Conservation (phyloP, 2,113 vertebrate species). For the Poecilia latipinna region DNA sequence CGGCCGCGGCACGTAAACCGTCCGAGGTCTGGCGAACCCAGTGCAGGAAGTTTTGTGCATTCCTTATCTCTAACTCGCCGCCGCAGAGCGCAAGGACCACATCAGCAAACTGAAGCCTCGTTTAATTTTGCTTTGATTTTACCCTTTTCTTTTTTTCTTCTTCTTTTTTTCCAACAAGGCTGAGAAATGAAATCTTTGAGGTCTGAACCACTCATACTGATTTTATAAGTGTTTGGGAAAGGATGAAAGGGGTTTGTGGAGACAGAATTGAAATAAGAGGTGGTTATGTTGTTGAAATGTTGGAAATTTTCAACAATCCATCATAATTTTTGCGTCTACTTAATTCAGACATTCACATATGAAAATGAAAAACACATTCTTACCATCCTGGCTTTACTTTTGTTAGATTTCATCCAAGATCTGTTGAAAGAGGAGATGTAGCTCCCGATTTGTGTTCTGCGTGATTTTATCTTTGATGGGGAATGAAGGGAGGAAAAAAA, state of each 20-base stretch:
- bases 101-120: conserved; percentile 3
- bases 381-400: conserved; percentile 29
- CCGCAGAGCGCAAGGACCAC: conserved; percentile 35
- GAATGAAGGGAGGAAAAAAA: conserved; percentile 58
- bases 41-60: conserved; percentile 69
- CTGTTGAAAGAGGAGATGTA: conserved; percentile 57
- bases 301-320: background rate
- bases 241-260: background rate
- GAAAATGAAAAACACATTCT: conserved; percentile 16
- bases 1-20: conserved; percentile 68
- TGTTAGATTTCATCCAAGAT: conserved; percentile 51
- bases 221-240: background rate
- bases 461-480: conserved; percentile 9
- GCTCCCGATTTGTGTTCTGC: conserved; percentile 31
- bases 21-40: conserved; percentile 57
- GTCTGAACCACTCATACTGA: background rate
- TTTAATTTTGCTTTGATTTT: conserved; percentile 35
- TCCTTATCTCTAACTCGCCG: conserved; percentile 67
- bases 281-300: background rate
- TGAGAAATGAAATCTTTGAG: conserved; percentile 14
- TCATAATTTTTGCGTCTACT: background rate
- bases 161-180: background rate
- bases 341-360: background rate
- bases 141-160: conserved; percentile 2
- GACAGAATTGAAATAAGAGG: background rate